Percentiles rank a stretch among this genome's conserved stretches.
phyloP scores from a whole-genome alignment of 2,888 invertebrate genomes.

The Deroplatys truncata region DNA sequence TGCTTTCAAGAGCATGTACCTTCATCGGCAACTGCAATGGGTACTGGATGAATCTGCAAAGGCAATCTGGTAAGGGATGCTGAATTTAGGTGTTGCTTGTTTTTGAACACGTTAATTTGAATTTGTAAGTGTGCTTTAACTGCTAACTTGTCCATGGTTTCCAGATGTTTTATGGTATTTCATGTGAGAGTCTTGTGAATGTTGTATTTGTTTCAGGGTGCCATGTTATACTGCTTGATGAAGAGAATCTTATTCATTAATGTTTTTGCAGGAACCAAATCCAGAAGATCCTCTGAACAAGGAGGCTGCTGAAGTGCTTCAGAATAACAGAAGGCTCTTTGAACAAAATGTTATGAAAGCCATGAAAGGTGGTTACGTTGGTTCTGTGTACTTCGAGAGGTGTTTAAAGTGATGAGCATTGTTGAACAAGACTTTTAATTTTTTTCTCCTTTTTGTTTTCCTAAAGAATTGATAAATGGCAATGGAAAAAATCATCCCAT shows the following conservation, averaged over 20 bases:
- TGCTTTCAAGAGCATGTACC: too few species aligned
- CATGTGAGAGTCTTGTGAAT: too few species aligned
- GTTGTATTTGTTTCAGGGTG: too few species aligned
- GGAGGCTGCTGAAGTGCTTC: constrained; percentile 95
- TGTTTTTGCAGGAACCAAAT: constrained; percentile 80
- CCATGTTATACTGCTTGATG: too few species aligned
- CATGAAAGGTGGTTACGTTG: constrained; percentile 94
- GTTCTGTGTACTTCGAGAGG: constrained; percentile 90
- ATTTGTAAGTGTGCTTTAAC: too few species aligned
- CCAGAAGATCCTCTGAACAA: constrained; percentile 98
- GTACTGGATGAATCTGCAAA: too few species aligned
- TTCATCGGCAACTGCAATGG: too few species aligned
- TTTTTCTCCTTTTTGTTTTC: neutral
- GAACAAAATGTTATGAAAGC: constrained; percentile 95
- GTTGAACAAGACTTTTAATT: neutral
- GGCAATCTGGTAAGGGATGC: too few species aligned
- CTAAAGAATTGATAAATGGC: neutral
- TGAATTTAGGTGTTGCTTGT: too few species aligned
- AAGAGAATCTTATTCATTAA: neutral
- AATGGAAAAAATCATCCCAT: neutral
- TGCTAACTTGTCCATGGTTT: too few species aligned
- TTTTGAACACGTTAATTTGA: too few species aligned
- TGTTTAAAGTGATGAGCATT: constrained; percentile 78
- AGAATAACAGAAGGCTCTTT: constrained; percentile 88
- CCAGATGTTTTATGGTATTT: too few species aligned